A percentile compares a stretch with the other conserved stretches of the same genome.
These are phyloP conservation scores for Echinarachnius parma DNA, from an alignment of 53 echinoderm and acorn worm species.

Conservation along the genomic window DNA sequence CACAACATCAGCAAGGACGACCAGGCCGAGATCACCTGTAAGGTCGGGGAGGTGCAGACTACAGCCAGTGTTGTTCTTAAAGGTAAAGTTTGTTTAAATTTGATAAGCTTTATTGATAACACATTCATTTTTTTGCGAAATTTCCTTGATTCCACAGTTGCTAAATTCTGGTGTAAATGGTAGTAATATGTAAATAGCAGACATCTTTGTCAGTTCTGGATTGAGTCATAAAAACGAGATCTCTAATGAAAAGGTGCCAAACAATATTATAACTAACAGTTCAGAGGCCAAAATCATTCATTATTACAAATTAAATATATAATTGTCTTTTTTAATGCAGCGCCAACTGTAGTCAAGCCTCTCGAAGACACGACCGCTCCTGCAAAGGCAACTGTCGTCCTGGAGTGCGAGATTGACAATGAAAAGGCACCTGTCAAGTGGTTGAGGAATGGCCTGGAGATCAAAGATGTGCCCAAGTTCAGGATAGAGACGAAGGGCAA, in stretches of 20 bases:
- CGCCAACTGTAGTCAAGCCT: conserved; percentile 14
- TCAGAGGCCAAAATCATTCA: not conserved
- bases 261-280: not conserved
- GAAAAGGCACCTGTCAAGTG: conserved; percentile 70
- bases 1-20: conserved; percentile 73
- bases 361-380: conserved; percentile 24
- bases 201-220: not conserved
- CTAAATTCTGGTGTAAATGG: too few species aligned
- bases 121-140: too few species aligned
- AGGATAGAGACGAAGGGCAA: conserved; percentile 63
- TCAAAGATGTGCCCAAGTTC: conserved; percentile 35
- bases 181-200: not conserved
- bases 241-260: not conserved
- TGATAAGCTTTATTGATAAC: too few species aligned
- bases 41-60: conserved; percentile 54
- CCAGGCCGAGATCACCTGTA: conserved; percentile 68
- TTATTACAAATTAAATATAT: not conserved
- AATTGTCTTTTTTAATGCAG: conserved; percentile 8
- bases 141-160: too few species aligned
- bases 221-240: not conserved
- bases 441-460: conserved; percentile 69
- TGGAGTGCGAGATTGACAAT: conserved; percentile 82
- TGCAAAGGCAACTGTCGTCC: conserved; percentile 14
- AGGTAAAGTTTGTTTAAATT: conserved; percentile 34
- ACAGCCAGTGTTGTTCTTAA: conserved; percentile 57